phyloP scores from a whole-genome alignment of 2,888 invertebrate genomes.

The Ferrisia virgata region DNA sequence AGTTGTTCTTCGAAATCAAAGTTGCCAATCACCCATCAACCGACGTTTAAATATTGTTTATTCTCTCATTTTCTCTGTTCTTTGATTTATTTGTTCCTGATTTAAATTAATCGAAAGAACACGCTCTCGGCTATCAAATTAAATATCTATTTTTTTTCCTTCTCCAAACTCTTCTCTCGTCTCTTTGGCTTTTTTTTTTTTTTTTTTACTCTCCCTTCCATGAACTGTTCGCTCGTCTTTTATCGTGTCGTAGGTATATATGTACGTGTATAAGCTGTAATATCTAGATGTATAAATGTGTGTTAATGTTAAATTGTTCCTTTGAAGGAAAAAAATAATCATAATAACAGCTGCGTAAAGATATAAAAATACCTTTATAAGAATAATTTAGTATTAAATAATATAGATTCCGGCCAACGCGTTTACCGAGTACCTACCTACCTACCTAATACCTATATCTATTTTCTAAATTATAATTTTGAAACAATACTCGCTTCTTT shows the following conservation, averaged over 20 bases:
- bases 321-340: neutral
- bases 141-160: slow-evolving; percentile 39
- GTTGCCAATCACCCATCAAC: slow-evolving; percentile 45
- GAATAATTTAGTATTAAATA: neutral
- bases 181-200: neutral
- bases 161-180: neutral
- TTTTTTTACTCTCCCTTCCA: neutral
- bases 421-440: neutral
- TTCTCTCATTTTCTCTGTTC: slow-evolving; percentile 43
- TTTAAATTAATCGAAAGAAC: slow-evolving; percentile 45
- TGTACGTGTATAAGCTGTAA: neutral
- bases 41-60: slow-evolving; percentile 46
- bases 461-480: slow-evolving; percentile 10
- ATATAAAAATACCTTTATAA: slow-evolving; percentile 16
- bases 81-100: slow-evolving; percentile 46
- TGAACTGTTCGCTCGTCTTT: no score
- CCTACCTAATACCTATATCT: neutral
- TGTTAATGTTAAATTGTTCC: neutral
- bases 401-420: neutral
- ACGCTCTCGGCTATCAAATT: slow-evolving; percentile 42
- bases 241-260: no score
- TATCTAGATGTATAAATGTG: neutral
- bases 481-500: slow-evolving; percentile 17
- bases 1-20: slow-evolving; percentile 44
- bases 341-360: neutral